These are phyloP conservation scores for Capitulum mitella DNA, from an alignment of 2,888 invertebrate genomes.

Conservation along the genomic window DNA sequence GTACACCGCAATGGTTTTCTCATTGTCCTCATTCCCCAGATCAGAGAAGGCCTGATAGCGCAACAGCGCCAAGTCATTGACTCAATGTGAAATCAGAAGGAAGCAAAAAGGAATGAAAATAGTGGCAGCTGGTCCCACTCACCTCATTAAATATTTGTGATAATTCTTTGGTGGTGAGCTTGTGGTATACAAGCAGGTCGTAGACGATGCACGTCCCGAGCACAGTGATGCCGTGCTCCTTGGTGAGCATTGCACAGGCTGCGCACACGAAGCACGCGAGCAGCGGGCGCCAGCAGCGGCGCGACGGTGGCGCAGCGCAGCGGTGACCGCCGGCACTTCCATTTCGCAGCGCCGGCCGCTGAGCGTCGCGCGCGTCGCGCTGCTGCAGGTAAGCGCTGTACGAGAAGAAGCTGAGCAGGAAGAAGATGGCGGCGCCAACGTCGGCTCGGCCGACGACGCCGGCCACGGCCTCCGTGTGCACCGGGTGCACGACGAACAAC, in stretches of 20 bases:
- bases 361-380: constrained; percentile 25
- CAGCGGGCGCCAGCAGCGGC: constrained; percentile 51
- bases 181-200: constrained; percentile 56
- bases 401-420: constrained; percentile 74
- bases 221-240: constrained; percentile 91
- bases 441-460: constrained; percentile 96
- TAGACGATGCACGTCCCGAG: constrained; percentile 81
- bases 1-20: too few relatives aligned
- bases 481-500: constrained; percentile 87
- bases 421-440: constrained; percentile 82
- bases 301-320: constrained; percentile 27
- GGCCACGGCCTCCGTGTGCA: constrained; percentile 94
- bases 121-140: constrained; percentile 22
- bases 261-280: constrained; percentile 56
- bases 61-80: too few relatives aligned
- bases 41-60: too few relatives aligned
- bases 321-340: constrained; percentile 30
- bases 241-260: constrained; percentile 78
- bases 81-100: too few relatives aligned
- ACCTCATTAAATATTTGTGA: constrained; percentile 37
- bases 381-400: constrained; percentile 61
- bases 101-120: too few relatives aligned
- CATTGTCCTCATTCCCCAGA: too few relatives aligned
- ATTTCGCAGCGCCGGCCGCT: not conserved
- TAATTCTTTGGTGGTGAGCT: constrained; percentile 32